Evolutionary conservation across 2,113 vertebrate genomes (phyloP).

Genomic region (Sula dactylatra): DNA sequence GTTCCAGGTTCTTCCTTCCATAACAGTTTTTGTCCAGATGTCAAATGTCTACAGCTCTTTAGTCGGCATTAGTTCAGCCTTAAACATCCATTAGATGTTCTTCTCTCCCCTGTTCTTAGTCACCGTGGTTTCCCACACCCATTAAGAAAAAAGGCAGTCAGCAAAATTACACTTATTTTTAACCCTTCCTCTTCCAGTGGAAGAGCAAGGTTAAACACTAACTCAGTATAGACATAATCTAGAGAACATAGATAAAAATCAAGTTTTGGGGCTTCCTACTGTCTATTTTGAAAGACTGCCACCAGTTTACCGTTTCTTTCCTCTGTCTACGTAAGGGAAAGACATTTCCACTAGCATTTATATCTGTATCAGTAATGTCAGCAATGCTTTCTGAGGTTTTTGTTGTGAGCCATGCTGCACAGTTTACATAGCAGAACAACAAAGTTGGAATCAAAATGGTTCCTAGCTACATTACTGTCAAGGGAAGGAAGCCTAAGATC

Average conservation of each 20-base stretch:
- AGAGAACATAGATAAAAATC: not conserved
- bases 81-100: not conserved
- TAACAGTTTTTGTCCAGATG: not conserved
- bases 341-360: not conserved
- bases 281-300: not conserved
- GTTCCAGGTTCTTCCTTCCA: not conserved
- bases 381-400: not conserved
- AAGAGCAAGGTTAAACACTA: not conserved
- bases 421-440: not conserved
- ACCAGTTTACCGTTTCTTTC: not conserved
- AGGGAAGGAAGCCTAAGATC: not conserved
- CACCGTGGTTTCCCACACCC: not conserved
- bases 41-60: not conserved
- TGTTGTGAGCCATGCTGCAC: not conserved
- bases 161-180: not conserved
- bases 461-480: not conserved
- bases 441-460: not conserved
- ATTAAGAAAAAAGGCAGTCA: not conserved
- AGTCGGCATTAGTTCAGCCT: not conserved
- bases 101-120: not conserved
- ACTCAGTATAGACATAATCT: not conserved
- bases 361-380: not conserved
- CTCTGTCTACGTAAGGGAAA: not conserved
- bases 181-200: not conserved
- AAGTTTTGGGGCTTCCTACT: not conserved